Evolutionary conservation across 2,888 invertebrate genomes (phyloP), one percentile per base, ranked within the genome.

Genomic region (Apotomis turbidana): DNA sequence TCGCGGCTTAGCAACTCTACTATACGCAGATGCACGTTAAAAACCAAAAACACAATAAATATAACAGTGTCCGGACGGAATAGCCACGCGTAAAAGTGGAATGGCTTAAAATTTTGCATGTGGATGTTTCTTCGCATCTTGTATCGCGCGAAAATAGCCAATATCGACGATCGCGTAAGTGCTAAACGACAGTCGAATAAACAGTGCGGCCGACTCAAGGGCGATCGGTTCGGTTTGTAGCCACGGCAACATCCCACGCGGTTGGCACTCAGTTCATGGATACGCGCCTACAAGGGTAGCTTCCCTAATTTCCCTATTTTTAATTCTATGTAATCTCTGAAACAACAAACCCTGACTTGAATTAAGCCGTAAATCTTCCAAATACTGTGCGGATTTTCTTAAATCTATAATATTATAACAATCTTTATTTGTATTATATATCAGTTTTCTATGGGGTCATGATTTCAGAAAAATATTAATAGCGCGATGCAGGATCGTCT

Each of bases 101-200:
- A 80, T 78, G 78, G 80, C 63, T 70, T 78, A 80, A 80, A 79
- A 81, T 80, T 79, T 80, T 78, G 75, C 73, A 76, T 79, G 78
- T 80, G 78, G 75, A 83, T 85, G 83, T 85, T 87, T 86, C 83
- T 79, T 81, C 79, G 80, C 57, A 80, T 83, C 85, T 80, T 84
- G 82, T 86, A 88, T 84, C 80, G 85, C 76, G 87, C 89, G 87
- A 89, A 92, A 91, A 92, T 93, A 92, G 89, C 89, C 77, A 85
- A 85, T 87, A 90, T 91, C 88, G 88, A 90, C 88, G 87, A 83
- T 82, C 85, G 88, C 85, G 86, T 83, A 93, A 93, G 93, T 93
- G 93, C 87, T 91, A 90, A 88, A 91, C 87, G 93, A 92, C 91
- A 92, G 90, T 88, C 86, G 85, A 83, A 88, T 93, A 93, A 93